Evolutionary conservation across 2,113 vertebrate species (phyloP).

Genomic region (Glareola pratincola): DNA sequence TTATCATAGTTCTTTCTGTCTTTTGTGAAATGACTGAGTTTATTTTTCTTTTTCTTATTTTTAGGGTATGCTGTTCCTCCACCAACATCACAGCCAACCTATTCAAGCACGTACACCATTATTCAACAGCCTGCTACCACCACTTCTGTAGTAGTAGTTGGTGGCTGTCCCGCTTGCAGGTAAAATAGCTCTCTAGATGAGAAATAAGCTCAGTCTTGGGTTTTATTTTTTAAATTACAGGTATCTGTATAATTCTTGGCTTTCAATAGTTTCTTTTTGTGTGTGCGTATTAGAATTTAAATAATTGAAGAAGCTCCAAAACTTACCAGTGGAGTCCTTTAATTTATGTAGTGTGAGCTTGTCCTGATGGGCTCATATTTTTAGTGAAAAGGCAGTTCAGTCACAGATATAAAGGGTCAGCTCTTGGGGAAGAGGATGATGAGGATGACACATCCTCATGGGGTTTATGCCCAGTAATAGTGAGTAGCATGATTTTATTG

Average conservation of each 20-base stretch:
- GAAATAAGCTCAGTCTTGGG: not conserved
- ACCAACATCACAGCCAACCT: conserved; percentile 74
- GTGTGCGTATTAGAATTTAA: not conserved
- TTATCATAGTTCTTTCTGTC: not conserved
- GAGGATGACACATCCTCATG: too few species aligned
- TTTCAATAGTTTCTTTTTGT: not conserved
- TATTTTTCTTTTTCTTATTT: not conserved
- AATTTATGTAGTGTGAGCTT: not conserved
- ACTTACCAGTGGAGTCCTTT: not conserved
- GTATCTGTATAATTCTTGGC: not conserved
- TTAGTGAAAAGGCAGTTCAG: not conserved
- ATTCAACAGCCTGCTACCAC: conserved; percentile 80
- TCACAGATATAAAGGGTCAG: not conserved
- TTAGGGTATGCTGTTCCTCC: conserved; percentile 76
- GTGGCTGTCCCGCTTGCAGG: conserved; percentile 98
- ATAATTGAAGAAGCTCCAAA: not conserved
- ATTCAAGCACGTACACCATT: conserved; percentile 83
- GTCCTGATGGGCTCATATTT: not conserved
- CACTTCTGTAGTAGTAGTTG: conserved; percentile 94
- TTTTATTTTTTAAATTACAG: not conserved
- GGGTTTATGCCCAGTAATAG: not conserved
- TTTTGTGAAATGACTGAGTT: fast-evolving
- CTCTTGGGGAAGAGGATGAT: not conserved
- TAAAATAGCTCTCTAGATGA: conserved; percentile 45
- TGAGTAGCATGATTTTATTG: not conserved